A percentile compares a stretch with the other conserved stretches of the same genome.
Evolutionary conservation across 2,797 vertebrate genomes (phyloP).

Genomic region (Coregonus sp.): DNA sequence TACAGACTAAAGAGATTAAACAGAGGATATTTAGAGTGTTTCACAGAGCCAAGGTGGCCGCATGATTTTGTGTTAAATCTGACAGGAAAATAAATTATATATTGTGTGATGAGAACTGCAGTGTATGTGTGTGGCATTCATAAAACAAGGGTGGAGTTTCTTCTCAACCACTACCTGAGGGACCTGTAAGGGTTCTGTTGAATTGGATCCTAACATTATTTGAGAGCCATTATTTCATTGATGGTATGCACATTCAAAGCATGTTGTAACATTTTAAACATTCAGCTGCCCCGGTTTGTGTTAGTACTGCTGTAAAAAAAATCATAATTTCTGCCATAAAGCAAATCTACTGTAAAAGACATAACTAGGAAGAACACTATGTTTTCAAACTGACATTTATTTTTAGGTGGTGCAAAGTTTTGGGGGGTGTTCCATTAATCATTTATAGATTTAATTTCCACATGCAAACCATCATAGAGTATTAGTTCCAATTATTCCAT

Average conservation of each 20-base stretch:
- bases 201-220: no score
- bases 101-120: background rate
- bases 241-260: no score
- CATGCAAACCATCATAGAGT: background rate
- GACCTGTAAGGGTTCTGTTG: no score
- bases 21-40: slow-evolving; percentile 22
- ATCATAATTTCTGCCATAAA: background rate
- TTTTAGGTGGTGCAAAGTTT: background rate
- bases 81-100: no score
- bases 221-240: no score
- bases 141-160: no score
- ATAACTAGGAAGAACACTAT: background rate
- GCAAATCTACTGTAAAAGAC: no score
- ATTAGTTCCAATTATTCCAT: background rate
- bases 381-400: slow-evolving; percentile 3
- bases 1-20: slow-evolving; percentile 51
- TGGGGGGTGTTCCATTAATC: background rate
- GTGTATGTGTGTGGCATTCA: background rate
- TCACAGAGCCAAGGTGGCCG: slow-evolving; percentile 14
- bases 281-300: background rate
- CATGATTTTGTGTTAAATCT: slow-evolving; percentile 15
- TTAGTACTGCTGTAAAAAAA: background rate
- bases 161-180: no score
- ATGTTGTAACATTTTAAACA: no score
- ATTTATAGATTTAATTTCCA: background rate